These are phyloP conservation scores for Agonopterix subpropinquella DNA, from an alignment of 2,888 invertebrate genomes.

Conservation along the genomic window DNA sequence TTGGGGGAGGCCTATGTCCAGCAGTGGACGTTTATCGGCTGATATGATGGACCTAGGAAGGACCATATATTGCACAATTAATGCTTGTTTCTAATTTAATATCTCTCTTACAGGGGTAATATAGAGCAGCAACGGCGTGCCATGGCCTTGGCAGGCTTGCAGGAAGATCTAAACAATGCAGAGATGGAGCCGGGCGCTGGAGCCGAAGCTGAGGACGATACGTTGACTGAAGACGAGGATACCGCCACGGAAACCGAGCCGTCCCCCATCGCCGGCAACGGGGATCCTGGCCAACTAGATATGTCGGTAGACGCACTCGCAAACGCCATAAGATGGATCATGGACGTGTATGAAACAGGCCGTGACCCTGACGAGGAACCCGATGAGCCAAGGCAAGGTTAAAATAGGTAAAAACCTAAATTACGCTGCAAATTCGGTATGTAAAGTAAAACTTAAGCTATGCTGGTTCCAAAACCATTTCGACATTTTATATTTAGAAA, in stretches of 20 bases:
- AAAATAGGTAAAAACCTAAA: too few relatives aligned
- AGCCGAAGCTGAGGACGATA: constrained; percentile 1
- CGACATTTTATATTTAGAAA: too few relatives aligned
- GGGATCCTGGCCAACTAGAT: not conserved
- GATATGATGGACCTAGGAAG: too few relatives aligned
- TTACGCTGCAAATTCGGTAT: too few relatives aligned
- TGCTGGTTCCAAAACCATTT: too few relatives aligned
- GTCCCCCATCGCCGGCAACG: not conserved
- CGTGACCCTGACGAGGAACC: not conserved
- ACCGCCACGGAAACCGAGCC: not conserved
- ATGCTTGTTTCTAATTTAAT: too few relatives aligned
- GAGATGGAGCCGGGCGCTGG: not conserved
- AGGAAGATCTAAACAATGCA: not conserved
- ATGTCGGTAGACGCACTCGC: constrained; percentile 3
- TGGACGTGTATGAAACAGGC: constrained; percentile 2
- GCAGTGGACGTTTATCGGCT: too few relatives aligned
- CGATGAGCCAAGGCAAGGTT: not conserved
- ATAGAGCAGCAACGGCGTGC: not conserved
- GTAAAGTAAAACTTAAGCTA: too few relatives aligned
- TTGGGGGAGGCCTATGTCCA: too few relatives aligned
- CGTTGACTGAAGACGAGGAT: not conserved
- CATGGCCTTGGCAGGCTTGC: not conserved
- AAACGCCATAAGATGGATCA: constrained; percentile 3
- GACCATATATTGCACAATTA: too few relatives aligned
- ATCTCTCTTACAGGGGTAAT: too few relatives aligned